A percentile compares a stretch with the other conserved stretches of the same genome.
phyloP scores from a whole-genome alignment of 2,888 invertebrate genomes.

The Crossocerus cetratus region DNA sequence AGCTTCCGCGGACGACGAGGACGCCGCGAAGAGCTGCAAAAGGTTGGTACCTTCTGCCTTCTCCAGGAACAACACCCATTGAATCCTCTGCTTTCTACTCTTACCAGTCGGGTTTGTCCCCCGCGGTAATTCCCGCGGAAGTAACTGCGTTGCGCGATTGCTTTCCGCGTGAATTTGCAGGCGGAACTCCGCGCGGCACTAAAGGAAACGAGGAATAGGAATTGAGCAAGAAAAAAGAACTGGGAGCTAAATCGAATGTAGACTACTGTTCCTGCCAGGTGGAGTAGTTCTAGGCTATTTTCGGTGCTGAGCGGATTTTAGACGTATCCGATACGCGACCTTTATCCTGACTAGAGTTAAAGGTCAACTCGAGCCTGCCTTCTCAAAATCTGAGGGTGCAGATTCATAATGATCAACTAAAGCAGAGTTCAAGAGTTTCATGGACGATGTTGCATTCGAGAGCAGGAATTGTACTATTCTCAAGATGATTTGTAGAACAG shows the following conservation, averaged over 20 bases:
- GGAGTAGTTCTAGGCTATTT: constrained; percentile 39
- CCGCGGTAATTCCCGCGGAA: constrained; percentile 25
- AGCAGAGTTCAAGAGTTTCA: no score
- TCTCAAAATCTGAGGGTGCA: no score
- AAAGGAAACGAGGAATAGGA: no score
- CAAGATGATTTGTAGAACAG: no score
- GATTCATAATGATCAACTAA: no score
- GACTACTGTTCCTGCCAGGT: constrained; percentile 23
- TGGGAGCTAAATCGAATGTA: constrained; percentile 7
- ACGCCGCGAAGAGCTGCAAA: constrained; percentile 78
- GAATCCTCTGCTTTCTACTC: not conserved
- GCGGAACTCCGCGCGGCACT: no score
- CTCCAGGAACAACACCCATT: constrained; percentile 40
- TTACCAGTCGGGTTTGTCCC: constrained; percentile 38
- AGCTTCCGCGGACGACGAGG: constrained; percentile 78
- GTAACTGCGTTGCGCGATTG: constrained; percentile 34
- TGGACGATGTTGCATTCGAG: no score
- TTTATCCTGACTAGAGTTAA: constrained; percentile 51
- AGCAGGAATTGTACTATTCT: no score
- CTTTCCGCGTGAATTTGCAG: no score
- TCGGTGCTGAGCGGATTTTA: constrained; percentile 34
- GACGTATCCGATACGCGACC: constrained; percentile 63
- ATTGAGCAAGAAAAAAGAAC: constrained; percentile 7
- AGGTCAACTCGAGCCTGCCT: constrained; percentile 44
- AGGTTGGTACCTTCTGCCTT: constrained; percentile 74